Evolutionary conservation across 2,888 invertebrate genomes (phyloP).

Genomic region (Pomacea canaliculata): DNA sequence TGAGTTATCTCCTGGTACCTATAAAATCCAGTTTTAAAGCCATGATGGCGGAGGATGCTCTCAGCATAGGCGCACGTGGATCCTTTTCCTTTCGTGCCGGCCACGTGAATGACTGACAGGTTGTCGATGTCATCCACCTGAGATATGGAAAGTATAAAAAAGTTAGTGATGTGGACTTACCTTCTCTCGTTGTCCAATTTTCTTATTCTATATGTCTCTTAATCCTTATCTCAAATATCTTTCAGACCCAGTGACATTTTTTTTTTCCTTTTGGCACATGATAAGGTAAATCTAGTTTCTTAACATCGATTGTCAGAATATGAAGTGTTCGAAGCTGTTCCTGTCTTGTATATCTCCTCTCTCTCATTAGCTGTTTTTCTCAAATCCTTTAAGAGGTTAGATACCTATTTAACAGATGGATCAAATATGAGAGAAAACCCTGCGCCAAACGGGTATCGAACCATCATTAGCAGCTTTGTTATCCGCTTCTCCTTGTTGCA

Average conservation of each 20-base stretch:
- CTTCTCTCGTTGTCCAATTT: too few relatives aligned
- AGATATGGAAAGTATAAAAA: slow-evolving; percentile 16
- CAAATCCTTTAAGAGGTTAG: neutral
- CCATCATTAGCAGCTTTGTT: too few relatives aligned
- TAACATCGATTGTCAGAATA: too few relatives aligned
- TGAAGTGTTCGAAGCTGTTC: too few relatives aligned
- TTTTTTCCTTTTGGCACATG: too few relatives aligned
- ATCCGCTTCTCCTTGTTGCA: too few relatives aligned
- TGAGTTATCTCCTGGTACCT: neutral
- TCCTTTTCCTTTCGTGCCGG: slow-evolving; percentile 97
- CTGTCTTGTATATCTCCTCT: neutral
- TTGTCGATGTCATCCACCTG: slow-evolving; percentile 77
- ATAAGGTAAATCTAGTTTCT: too few relatives aligned
- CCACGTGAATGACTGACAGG: slow-evolving; percentile 90
- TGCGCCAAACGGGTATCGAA: too few relatives aligned
- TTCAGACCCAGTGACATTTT: neutral
- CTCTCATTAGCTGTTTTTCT: neutral
- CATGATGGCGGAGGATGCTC: slow-evolving; percentile 80
- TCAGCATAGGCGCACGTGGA: slow-evolving; percentile 95
- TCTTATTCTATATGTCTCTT: neutral
- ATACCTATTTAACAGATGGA: neutral
- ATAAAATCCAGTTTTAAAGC: slow-evolving; percentile 40
- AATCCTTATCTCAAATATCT: too few relatives aligned
- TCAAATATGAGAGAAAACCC: neutral
- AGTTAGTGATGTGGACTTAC: too few relatives aligned